Evolutionary conservation across 2,113 vertebrate genomes (phyloP).

Genomic region (Solea senegalensis): DNA sequence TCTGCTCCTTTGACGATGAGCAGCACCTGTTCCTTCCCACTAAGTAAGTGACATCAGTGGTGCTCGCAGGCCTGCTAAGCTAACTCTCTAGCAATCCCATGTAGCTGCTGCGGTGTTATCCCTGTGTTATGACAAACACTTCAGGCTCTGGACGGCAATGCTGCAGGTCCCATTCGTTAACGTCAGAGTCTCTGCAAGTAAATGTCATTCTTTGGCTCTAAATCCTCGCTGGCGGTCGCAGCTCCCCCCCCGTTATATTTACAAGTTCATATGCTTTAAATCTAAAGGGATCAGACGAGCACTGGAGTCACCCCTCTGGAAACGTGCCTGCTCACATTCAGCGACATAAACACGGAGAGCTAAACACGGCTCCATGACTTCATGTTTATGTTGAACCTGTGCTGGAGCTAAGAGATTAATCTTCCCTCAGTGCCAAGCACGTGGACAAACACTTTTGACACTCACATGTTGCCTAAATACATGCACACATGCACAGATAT

Average conservation of each 20-base stretch:
- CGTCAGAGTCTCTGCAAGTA: slow-evolving; percentile 11
- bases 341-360: slow-evolving; percentile 43
- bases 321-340: slow-evolving; percentile 50
- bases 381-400: slow-evolving; percentile 10
- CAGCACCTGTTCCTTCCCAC: slow-evolving; percentile 67
- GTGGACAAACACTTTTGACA: slow-evolving; percentile 17
- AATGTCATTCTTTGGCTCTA: slow-evolving; percentile 43
- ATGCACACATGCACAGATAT: neutral
- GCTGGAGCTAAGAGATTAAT: slow-evolving; percentile 32
- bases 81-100: neutral
- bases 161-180: slow-evolving; percentile 7
- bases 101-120: slow-evolving; percentile 15
- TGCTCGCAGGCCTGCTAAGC: slow-evolving; percentile 12
- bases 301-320: slow-evolving; percentile 28
- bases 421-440: slow-evolving; percentile 20
- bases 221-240: slow-evolving; percentile 4
- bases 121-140: slow-evolving; percentile 40
- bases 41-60: slow-evolving; percentile 53
- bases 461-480: slow-evolving; percentile 36
- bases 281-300: slow-evolving; percentile 23
- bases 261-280: slow-evolving; percentile 41
- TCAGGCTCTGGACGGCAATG: slow-evolving; percentile 17
- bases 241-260: slow-evolving; percentile 56
- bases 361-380: slow-evolving; percentile 36
- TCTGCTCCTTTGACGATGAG: slow-evolving; percentile 39